These are phyloP conservation scores for Heliconius sara DNA, from an alignment of 2,888 invertebrate genomes.

Conservation along the genomic window DNA sequence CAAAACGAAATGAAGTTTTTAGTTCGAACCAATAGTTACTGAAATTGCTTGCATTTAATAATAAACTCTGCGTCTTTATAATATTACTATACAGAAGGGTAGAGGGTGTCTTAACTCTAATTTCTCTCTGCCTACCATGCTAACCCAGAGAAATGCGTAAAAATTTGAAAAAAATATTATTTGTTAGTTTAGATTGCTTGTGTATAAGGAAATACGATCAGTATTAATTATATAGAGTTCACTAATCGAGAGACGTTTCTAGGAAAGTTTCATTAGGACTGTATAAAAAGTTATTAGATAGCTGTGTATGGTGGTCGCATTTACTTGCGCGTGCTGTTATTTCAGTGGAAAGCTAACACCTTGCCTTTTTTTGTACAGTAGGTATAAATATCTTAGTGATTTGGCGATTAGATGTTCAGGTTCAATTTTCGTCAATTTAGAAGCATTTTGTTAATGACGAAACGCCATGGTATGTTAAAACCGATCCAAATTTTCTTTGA, in stretches of 20 bases:
- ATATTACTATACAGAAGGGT: no score
- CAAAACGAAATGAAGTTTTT: no score
- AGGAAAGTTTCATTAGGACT: constrained; percentile 9
- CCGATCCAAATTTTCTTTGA: no score
- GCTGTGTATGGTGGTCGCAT: not conserved
- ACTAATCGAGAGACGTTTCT: constrained; percentile 22
- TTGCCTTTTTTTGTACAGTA: not conserved
- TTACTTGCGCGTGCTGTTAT: not conserved
- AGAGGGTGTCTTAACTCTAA: no score
- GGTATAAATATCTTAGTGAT: not conserved
- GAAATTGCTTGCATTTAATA: no score
- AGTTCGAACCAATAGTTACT: no score
- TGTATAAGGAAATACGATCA: constrained; percentile 13
- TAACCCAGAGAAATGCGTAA: not conserved
- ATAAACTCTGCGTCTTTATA: no score
- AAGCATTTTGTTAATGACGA: not conserved
- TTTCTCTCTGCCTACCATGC: not conserved
- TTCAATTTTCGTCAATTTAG: not conserved
- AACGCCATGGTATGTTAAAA: not conserved
- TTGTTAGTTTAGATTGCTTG: not conserved
- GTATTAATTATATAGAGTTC: constrained; percentile 3
- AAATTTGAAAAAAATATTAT: not conserved
- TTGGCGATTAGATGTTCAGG: not conserved
- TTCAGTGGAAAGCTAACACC: not conserved
- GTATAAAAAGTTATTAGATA: constrained; percentile 16